phyloP scores from a whole-genome alignment of 2,113 vertebrate species.

The human region DNA sequence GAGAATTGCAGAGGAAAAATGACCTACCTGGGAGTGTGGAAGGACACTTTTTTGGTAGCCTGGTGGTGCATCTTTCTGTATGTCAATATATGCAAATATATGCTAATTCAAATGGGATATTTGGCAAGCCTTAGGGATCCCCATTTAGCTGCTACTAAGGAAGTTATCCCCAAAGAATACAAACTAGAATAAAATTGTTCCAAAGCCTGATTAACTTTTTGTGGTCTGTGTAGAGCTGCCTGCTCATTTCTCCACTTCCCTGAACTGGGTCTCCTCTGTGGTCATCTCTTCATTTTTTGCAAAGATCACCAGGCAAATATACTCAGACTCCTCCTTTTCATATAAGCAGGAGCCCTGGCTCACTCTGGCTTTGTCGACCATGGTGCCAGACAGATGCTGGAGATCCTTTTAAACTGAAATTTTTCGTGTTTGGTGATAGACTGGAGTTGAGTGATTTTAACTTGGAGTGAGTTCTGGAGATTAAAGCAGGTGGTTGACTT shows the following conservation, averaged over 20 bases:
- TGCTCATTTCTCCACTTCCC: constrained; percentile 58
- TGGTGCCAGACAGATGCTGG: not conserved
- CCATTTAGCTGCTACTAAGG: constrained; percentile 70
- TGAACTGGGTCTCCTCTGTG: not conserved
- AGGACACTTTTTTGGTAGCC: constrained; percentile 55
- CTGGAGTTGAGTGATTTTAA: constrained; percentile 11
- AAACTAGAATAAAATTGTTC: constrained; percentile 65
- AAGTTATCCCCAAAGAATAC: constrained; percentile 72
- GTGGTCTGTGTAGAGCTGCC: constrained; percentile 11
- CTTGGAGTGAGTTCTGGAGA: not conserved
- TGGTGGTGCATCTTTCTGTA: not conserved
- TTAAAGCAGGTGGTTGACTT: constrained; percentile 49
- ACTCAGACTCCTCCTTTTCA: not conserved
- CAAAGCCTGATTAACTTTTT: constrained; percentile 54
- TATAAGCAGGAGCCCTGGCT: not conserved
- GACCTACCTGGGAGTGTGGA: not conserved
- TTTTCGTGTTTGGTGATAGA: not conserved
- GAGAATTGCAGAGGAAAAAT: not conserved
- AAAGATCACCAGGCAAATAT: not conserved
- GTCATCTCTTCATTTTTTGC: not conserved
- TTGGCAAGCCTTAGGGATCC: constrained; percentile 71
- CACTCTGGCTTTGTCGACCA: not conserved
- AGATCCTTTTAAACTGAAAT: not conserved
- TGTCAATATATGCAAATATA: constrained; percentile 70
- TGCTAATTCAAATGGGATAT: constrained; percentile 72